Base-by-base conservation (phyloP, 2,888 invertebrate genomes). In the Sphinx pinastri region DNA sequence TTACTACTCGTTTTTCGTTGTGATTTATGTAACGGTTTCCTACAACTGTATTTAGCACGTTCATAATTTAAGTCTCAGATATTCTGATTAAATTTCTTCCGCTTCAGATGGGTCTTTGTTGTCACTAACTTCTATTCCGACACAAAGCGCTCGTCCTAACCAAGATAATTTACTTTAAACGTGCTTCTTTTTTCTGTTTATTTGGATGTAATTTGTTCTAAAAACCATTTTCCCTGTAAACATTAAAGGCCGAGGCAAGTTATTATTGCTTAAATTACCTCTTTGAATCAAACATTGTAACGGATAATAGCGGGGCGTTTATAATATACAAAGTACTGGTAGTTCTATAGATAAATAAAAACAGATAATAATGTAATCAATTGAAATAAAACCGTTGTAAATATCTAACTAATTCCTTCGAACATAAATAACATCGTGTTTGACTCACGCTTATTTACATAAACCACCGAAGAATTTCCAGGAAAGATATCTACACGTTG, bases 71-170 rank as follows among this genome's bases (percentile, higher is more conserved):
- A 82, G 79, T 79, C 79, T 76, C 81, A 81, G 83, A 84, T 84
- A 83, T 79, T 82, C 82, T 85, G 88, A 87, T 88, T 88, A 85
- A 85, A 89, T 88, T 84, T 84, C 82, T 84, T 84, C 84, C 83
- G 79, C 80, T 77, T 80, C 79, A 77, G 75, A 80, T 76, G 72
- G 79, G 79, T 77, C 84, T 88, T 88, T 87, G 87, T 87, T 82
- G 86, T 79, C 81, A 79, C 81, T 80, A 79, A 81, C 76, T 84
- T 80, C 79, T 81, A 82, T 83, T 81, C 80, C 81, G 80, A 82
- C 82, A 85, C 86, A 87, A 87, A 85, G 84, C 82, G 77, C 81
- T 81, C 82, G 79, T 80, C 80, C 80, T 79, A 81, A 79, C 76
- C 80, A 81, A 82, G 82, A 84, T 83, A 82, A 87, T 88, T 88